These are phyloP conservation scores for Psittacula derbiana DNA, from an alignment of 2,797 vertebrate species.

Conservation along the genomic window DNA sequence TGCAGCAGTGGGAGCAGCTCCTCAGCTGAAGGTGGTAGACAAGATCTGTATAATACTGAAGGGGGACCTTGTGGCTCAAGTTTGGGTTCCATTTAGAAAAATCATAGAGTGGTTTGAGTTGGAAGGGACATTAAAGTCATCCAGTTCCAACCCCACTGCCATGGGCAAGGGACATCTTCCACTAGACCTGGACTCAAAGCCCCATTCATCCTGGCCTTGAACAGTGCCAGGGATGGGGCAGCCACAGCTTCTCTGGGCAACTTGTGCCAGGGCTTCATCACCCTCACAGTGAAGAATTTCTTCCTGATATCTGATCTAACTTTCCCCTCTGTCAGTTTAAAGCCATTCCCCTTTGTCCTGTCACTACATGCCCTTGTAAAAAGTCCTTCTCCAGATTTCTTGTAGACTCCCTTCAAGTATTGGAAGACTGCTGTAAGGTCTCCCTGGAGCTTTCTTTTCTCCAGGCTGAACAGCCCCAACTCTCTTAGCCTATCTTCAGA, in stretches of 20 bases:
- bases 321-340: not conserved
- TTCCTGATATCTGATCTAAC: not conserved
- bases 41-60: not conserved
- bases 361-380: not conserved
- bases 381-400: not conserved
- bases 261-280: not conserved
- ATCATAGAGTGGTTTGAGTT: not conserved
- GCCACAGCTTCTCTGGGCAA: not conserved
- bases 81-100: not conserved
- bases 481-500: not conserved
- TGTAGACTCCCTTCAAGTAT: not conserved
- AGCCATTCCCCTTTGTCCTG: not conserved
- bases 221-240: not conserved
- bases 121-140: not conserved
- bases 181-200: not conserved
- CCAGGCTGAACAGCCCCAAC: not conserved
- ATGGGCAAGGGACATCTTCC: not conserved
- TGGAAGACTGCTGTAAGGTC: not conserved
- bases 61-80: not conserved
- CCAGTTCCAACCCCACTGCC: not conserved
- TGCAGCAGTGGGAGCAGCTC: not conserved
- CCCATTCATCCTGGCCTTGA: not conserved
- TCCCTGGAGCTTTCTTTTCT: not conserved
- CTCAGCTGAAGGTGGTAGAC: not conserved
- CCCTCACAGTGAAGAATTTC: not conserved